Conservation (phyloP, 2,113 vertebrate genomes). For the Toxotes chatareus region DNA sequence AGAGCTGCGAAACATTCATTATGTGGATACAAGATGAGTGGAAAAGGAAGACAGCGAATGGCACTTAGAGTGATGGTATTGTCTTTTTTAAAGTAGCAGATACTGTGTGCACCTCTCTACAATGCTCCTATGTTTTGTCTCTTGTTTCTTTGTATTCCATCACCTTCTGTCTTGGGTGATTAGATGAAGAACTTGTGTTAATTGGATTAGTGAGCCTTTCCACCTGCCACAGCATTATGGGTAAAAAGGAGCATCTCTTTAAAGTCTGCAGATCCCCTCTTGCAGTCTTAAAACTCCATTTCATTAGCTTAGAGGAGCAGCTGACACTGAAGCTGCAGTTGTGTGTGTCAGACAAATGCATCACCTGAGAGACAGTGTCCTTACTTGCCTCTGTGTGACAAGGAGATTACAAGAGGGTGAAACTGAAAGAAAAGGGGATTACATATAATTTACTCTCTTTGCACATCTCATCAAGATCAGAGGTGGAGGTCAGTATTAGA, state of each 20-base stretch:
- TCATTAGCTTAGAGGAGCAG: slow-evolving; percentile 65
- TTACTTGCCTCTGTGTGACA: slow-evolving; percentile 17
- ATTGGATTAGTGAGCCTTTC: slow-evolving; percentile 64
- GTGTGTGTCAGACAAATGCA: slow-evolving; percentile 24
- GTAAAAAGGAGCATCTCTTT: slow-evolving; percentile 50
- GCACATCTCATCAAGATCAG: slow-evolving; percentile 7
- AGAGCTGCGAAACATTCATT: slow-evolving; percentile 4
- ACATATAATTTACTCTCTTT: slow-evolving; percentile 6
- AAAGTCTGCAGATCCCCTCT: slow-evolving; percentile 60
- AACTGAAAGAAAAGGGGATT: background rate
- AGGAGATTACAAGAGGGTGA: slow-evolving; percentile 40
- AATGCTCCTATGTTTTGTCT: background rate
- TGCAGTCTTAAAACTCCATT: slow-evolving; percentile 62
- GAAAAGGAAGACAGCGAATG: background rate
- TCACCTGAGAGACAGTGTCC: slow-evolving; percentile 11
- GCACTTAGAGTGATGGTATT: background rate
- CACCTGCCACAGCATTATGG: slow-evolving; percentile 63
- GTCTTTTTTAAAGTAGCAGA: slow-evolving; percentile 7
- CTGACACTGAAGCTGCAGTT: slow-evolving; percentile 25
- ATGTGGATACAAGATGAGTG: background rate
- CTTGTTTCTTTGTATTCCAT: slow-evolving; percentile 22
- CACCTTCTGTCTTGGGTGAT: slow-evolving; percentile 52
- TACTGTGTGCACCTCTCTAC: background rate
- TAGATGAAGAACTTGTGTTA: slow-evolving; percentile 65
- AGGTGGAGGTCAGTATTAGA: background rate